Conservation (phyloP, 2,888 invertebrate species). For the Oxystoma pomonae region DNA sequence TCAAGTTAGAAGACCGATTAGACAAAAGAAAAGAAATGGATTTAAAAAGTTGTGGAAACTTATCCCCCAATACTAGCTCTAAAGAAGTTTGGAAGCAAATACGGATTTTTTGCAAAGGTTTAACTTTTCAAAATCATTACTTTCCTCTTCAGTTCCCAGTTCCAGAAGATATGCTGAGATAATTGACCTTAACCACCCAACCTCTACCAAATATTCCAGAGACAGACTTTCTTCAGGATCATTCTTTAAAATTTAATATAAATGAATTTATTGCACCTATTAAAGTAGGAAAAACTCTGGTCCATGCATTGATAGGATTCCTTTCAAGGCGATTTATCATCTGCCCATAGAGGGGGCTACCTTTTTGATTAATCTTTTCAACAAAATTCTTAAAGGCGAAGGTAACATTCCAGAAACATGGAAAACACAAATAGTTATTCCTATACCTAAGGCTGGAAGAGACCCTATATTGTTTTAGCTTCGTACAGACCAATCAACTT, state of each 20-base stretch:
- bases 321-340: constrained; percentile 9
- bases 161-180: neutral
- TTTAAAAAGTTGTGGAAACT: neutral
- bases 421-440: constrained; percentile 13
- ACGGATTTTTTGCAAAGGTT: neutral
- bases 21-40: neutral
- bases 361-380: constrained; percentile 4
- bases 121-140: neutral
- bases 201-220: neutral
- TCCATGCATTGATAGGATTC: constrained; percentile 12
- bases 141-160: neutral
- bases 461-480: neutral
- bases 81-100: neutral
- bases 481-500: constrained; percentile 11
- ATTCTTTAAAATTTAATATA: too few relatives aligned
- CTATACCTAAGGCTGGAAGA: constrained; percentile 6
- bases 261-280: too few relatives aligned
- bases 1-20: neutral
- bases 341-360: neutral
- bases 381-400: constrained; percentile 6
- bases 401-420: constrained; percentile 11
- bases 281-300: constrained; percentile 7
- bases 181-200: neutral
- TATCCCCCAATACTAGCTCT: neutral
- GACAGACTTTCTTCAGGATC: too few relatives aligned